A percentile compares a stretch with the other conserved stretches of the same genome.
Conservation (phyloP, 2,797 vertebrate genomes). For the Jordanella pulchra region DNA sequence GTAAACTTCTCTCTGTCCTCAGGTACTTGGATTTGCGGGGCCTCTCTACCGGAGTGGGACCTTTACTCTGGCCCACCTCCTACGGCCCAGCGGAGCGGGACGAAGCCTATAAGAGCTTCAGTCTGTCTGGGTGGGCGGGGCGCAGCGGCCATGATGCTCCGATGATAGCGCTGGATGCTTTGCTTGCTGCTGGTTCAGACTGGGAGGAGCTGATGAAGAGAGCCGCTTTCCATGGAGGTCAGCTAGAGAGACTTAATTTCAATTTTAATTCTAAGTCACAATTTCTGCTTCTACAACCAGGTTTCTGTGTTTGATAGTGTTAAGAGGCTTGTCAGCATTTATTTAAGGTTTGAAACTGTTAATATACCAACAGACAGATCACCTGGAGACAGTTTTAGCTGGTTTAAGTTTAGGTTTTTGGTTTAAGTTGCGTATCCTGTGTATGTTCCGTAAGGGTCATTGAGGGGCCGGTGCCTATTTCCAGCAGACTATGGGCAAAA, state of each 20-base stretch:
- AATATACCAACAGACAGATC: no score
- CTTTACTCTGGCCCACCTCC: conserved; percentile 61
- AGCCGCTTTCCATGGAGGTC: conserved; percentile 78
- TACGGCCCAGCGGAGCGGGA: conserved; percentile 76
- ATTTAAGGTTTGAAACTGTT: no score
- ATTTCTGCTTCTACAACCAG: background rate
- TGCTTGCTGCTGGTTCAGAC: conserved; percentile 70
- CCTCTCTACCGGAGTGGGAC: conserved; percentile 70
- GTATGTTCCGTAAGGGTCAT: no score
- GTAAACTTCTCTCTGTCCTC: conserved; percentile 4
- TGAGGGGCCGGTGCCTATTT: no score
- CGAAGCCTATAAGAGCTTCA: conserved; percentile 76
- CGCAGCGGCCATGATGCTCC: conserved; percentile 80
- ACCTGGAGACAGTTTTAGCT: no score
- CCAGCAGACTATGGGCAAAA: no score
- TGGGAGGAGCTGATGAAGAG: conserved; percentile 80
- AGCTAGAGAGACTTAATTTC: conserved; percentile 16
- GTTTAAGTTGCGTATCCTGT: no score
- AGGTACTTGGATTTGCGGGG: conserved; percentile 78
- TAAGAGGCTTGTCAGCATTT: no score
- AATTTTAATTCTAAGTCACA: background rate
- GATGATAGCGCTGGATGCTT: conserved; percentile 80
- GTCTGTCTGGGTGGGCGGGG: conserved; percentile 78
- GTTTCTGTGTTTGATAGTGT: background rate
- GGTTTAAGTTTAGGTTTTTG: no score